Evolutionary conservation across 2,797 vertebrate genomes (phyloP), one percentile per base, ranked within the genome.

Genomic region (Lagodon rhomboides): DNA sequence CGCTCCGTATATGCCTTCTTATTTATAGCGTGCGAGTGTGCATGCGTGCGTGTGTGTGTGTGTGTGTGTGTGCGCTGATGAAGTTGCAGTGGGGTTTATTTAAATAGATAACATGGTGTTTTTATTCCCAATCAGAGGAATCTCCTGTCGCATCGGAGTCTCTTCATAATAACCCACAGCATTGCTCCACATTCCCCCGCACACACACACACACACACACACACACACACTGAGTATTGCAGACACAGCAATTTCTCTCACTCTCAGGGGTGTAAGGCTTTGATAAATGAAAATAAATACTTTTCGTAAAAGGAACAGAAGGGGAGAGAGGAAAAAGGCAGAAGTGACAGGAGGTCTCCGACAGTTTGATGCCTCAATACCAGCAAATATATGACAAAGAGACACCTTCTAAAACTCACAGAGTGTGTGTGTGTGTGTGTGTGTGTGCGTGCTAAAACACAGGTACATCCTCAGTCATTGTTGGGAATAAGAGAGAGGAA

Each of bases 251-350:
- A 54, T 90, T 94, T 94, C 93, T 88, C 47, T 73, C 50, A 84
- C 87, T 94, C 94, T 93, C 92, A 72, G 73, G 90, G 88, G 93
- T 92, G 88, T 91, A 90, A 89, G 75, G 85, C 92, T 95, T 94
- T 95, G 93, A 95, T 95, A 94, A 95, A 94, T 94, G 94, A 93
- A 95, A 95, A 94, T 94, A 94, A 94, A 94, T 92, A 93, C 82
- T 94, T 93, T 68, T 95, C 85, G 87, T 87, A 90, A 77, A 77
- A 90, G 87, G 77, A 92, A 87, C 77, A 85, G 79, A 83, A 85
- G 63, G 67, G 67, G 74, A 65, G 68, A 85, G 83, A 63, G 46
- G 58, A 64, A 86, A 85, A 86, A 54, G 77, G 83, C 68, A 73
- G 73, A 59, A 85, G 70, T 90, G 85, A 89, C 87, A 89, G 74